phyloP scores from a whole-genome alignment of 2,797 vertebrate species.

The Sebastes melanostomus region DNA sequence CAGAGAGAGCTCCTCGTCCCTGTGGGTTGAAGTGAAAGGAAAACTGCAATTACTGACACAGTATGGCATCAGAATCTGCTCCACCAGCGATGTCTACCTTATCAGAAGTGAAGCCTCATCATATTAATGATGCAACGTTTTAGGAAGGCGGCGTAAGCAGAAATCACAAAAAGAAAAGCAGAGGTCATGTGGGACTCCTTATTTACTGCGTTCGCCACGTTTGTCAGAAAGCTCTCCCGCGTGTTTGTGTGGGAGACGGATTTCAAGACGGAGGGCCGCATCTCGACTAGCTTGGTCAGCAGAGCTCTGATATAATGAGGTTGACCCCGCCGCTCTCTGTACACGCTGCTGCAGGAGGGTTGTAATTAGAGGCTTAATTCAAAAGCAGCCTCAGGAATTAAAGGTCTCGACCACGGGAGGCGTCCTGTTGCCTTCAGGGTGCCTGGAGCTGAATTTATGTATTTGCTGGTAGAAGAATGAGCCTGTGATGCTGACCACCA shows the following conservation, averaged over 20 bases:
- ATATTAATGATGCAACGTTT: slow-evolving; percentile 63
- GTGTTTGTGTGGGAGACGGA: slow-evolving; percentile 6
- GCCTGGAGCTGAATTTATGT: neutral
- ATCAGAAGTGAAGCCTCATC: slow-evolving; percentile 55
- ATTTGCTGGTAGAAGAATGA: neutral
- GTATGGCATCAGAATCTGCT: slow-evolving; percentile 45
- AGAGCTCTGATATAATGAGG: slow-evolving; percentile 56
- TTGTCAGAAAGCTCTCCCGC: slow-evolving; percentile 39
- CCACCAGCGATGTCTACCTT: slow-evolving; percentile 13
- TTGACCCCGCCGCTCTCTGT: slow-evolving; percentile 18
- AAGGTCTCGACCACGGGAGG: neutral
- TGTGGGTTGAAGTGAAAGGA: slow-evolving; percentile 32
- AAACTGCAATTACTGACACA: slow-evolving; percentile 61
- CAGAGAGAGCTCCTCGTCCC: neutral
- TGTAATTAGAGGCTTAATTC: slow-evolving; percentile 12
- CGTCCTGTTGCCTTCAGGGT: neutral
- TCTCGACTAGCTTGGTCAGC: slow-evolving; percentile 58
- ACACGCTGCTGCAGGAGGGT: neutral
- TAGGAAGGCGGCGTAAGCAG: slow-evolving; percentile 47
- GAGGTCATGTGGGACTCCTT: slow-evolving; percentile 45
- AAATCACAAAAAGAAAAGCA: slow-evolving; percentile 12
- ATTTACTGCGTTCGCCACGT: slow-evolving; percentile 52
- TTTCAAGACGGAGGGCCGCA: slow-evolving; percentile 17
- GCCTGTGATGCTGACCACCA: neutral
- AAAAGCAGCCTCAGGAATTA: neutral